These are phyloP conservation scores for Ptychochromis oligacanthus DNA, from an alignment of 2,113 vertebrate species.

Conservation along the genomic window DNA sequence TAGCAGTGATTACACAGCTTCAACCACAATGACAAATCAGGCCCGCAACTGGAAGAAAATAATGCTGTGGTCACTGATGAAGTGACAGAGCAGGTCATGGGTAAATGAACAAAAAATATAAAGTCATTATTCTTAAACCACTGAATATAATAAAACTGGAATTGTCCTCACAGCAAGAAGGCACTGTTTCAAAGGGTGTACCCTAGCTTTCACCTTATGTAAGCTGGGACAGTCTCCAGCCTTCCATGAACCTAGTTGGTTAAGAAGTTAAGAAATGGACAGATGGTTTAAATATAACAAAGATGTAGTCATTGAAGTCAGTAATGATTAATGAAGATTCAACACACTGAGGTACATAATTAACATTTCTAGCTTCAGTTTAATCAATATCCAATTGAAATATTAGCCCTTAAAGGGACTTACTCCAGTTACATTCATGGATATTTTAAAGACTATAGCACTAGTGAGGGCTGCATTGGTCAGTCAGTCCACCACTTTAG, in stretches of 20 bases:
- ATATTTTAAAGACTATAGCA: background rate
- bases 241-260: fast-evolving
- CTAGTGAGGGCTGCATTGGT: background rate
- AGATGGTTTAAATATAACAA: background rate
- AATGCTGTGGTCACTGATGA: background rate
- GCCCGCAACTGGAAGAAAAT: background rate
- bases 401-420: fast-evolving
- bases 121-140: fast-evolving
- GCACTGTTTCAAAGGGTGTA: background rate
- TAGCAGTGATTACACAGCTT: background rate
- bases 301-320: background rate
- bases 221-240: background rate
- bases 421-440: background rate
- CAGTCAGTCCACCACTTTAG: background rate
- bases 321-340: background rate
- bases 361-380: background rate
- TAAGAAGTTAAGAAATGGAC: background rate
- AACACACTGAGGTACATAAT: background rate
- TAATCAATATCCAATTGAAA: background rate
- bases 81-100: background rate
- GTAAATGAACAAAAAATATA: background rate
- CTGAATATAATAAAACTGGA: background rate
- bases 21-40: fast-evolving
- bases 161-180: background rate
- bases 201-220: background rate